Evolutionary conservation across 2,797 vertebrate genomes (phyloP).

Genomic region (Hemibagrus guttatus): DNA sequence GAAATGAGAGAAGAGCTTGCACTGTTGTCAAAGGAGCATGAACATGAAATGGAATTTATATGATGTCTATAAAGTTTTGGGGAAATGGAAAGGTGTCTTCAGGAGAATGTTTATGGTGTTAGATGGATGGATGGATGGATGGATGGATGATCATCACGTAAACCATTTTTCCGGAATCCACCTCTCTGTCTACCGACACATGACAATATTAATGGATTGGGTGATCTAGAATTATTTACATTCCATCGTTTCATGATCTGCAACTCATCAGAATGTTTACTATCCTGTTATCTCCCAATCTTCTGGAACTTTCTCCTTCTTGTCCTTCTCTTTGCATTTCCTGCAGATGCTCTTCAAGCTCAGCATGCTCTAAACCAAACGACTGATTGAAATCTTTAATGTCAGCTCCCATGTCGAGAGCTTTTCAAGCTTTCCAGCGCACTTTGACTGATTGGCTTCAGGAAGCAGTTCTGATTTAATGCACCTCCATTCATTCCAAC

Average conservation of each 20-base stretch:
- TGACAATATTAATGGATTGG: neutral
- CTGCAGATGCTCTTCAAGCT: neutral
- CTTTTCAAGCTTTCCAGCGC: conserved; percentile 27
- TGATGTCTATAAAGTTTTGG: neutral
- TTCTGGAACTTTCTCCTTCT: neutral
- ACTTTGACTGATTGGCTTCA: conserved; percentile 45
- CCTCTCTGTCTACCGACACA: neutral
- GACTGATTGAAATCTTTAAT: conserved; percentile 20
- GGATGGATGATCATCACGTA: neutral
- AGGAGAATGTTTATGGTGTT: neutral
- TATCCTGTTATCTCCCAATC: neutral
- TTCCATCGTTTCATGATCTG: neutral
- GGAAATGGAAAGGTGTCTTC: neutral
- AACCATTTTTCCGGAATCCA: neutral
- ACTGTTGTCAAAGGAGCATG: no score
- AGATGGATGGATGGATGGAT: neutral
- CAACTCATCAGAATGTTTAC: neutral
- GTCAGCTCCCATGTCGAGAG: conserved; percentile 29
- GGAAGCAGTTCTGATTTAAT: conserved; percentile 44
- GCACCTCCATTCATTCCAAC: neutral
- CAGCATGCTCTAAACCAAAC: neutral
- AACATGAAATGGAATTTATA: neutral
- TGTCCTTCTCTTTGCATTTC: neutral
- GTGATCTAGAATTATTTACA: neutral
- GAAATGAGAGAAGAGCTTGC: no score